Base-by-base conservation (phyloP, 2,888 invertebrate species). In the Priocnemis perturbator region DNA sequence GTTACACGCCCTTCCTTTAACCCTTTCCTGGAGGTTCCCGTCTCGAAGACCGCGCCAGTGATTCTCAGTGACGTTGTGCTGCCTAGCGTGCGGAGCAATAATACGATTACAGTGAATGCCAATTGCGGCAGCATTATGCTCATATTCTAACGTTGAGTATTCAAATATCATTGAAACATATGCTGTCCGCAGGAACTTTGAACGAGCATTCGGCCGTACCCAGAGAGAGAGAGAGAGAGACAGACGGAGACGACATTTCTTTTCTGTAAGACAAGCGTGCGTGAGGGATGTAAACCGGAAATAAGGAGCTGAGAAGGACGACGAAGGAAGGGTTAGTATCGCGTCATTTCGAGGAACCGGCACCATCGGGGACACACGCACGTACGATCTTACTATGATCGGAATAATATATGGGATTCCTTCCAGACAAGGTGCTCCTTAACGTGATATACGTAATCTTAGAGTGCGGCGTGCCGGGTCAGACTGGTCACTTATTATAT, bases 391-490 rank as follows among this genome's bases (percentile, higher is more conserved):
- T 86, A 86, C 86, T 86, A 85, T 83, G 83, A 84, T 71, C 71
- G 68, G 85, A 81, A 83, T 87, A 87, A 88, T 88, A 84, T 88
- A 88, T 84, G 84, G 79, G 79, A 73, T 82, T 81, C 83, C 83
- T 78, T 78, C 82, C 68, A 79, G 79, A 74, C 74, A 81, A 82
- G 83, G 77, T 81, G 77, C 79, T 83, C 84, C 83, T 83, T 84
- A 84, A 81, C 81, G 81, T 88, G 88, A 88, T 88, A 87, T 88
- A 89, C 86, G 81, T 81, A 85, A 83, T 87, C 87, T 88, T 85
- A 84, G 81, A 81, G 83, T 81, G 83, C 81, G 82, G 73, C 83
- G 81, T 84, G 85, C 83, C 84, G 79, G 84, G 85, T 84, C 83
- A 83, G 74, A 81, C 81, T 79, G 84, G 83, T 81, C 85, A 80